Percentiles rank a stretch among this genome's conserved stretches.
These are phyloP conservation scores for Penaeus indicus DNA, from an alignment of 1,140 invertebrate genomes.

Conservation along the genomic window DNA sequence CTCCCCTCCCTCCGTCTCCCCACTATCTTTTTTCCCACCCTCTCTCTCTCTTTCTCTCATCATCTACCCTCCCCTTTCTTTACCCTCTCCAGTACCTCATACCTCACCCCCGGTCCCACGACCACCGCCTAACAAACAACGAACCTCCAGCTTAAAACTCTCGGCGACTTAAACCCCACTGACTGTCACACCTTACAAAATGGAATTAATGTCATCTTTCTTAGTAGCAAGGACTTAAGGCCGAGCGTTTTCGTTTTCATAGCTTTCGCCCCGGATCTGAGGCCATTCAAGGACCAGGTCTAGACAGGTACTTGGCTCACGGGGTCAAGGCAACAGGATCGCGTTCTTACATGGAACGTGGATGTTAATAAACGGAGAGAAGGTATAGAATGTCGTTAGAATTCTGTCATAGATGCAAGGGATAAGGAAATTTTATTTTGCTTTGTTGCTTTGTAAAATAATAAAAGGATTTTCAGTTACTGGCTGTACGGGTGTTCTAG, in stretches of 20 bases:
- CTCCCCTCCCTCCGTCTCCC: no score
- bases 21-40: no score
- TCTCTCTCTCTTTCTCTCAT: no score
- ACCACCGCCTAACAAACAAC: not conserved
- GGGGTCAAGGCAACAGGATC: no score
- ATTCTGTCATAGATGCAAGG: no score
- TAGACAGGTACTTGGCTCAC: slow-evolving; percentile 2
- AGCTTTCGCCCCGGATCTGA: slow-evolving; percentile 13
- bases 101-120: not conserved
- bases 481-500: no score
- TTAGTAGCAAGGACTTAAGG: slow-evolving; percentile 29
- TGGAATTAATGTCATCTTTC: slow-evolving; percentile 53
- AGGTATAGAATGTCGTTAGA: no score
- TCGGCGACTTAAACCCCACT: slow-evolving; percentile 18
- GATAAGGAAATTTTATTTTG: no score
- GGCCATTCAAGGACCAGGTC: slow-evolving; percentile 1
- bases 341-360: no score
- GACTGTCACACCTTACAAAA: slow-evolving; percentile 54
- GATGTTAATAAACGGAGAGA: no score
- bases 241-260: slow-evolving; percentile 39
- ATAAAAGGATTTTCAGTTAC: no score
- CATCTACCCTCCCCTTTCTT: not conserved
- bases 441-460: no score
- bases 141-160: not conserved
- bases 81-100: not conserved